Evolutionary conservation across 1,140 invertebrate species (phyloP).

Genomic region (Episyrphus balteatus): DNA sequence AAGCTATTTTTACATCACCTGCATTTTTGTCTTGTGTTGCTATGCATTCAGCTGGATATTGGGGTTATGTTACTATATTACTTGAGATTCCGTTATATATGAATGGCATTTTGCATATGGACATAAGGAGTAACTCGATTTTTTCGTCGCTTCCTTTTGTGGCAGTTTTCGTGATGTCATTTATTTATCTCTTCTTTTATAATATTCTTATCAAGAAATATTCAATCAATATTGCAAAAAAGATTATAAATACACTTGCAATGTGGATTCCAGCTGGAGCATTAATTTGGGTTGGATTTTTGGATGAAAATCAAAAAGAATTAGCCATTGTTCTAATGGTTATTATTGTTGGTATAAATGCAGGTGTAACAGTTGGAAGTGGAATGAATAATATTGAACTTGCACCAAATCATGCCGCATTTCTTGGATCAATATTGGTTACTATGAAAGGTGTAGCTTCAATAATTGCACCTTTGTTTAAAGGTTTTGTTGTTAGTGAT

Average conservation of each 20-base stretch:
- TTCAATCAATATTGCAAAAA: slow-evolving; percentile 43
- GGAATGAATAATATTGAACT: slow-evolving; percentile 56
- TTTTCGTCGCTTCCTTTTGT: slow-evolving; percentile 70
- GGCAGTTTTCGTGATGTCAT: slow-evolving; percentile 55
- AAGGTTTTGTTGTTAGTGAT: slow-evolving; percentile 47
- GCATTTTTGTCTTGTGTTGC: slow-evolving; percentile 76
- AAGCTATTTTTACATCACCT: slow-evolving; percentile 56
- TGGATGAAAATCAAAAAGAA: neutral
- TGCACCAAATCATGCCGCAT: slow-evolving; percentile 58
- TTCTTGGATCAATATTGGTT: slow-evolving; percentile 53
- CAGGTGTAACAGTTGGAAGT: slow-evolving; percentile 55
- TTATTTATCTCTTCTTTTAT: slow-evolving; percentile 49
- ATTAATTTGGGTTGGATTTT: slow-evolving; percentile 47
- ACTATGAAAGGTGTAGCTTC: slow-evolving; percentile 54
- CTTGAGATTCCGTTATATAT: slow-evolving; percentile 87
- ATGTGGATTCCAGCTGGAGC: slow-evolving; percentile 43
- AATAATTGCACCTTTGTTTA: slow-evolving; percentile 51
- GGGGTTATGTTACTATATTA: slow-evolving; percentile 87
- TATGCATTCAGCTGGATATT: slow-evolving; percentile 77
- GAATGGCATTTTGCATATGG: slow-evolving; percentile 63
- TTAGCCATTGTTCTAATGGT: slow-evolving; percentile 47
- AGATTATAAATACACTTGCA: slow-evolving; percentile 50
- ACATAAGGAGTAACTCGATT: slow-evolving; percentile 64
- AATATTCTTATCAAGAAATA: slow-evolving; percentile 48
- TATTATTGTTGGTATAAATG: slow-evolving; percentile 58